These are phyloP conservation scores for Hypsibius dujardini DNA, from an alignment of 1,140 invertebrate genomes.

Conservation along the genomic window DNA sequence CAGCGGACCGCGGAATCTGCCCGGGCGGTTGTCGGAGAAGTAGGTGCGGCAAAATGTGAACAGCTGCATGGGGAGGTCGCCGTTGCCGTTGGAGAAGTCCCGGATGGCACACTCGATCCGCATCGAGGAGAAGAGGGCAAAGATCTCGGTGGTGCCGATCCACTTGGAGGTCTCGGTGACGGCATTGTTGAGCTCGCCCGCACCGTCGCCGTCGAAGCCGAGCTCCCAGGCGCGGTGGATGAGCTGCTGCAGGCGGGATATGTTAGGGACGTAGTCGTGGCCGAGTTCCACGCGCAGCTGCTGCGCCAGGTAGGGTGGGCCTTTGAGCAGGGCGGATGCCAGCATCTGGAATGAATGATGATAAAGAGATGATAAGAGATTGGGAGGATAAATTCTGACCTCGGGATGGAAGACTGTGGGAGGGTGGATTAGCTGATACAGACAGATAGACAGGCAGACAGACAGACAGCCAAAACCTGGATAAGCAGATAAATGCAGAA, in stretches of 20 bases:
- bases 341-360: conserved; percentile 8
- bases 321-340: neutral
- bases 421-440: no score
- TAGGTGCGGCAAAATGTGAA: neutral
- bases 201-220: neutral
- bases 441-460: no score
- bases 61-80: neutral
- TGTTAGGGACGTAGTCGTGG: neutral
- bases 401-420: no score
- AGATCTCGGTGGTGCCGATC: conserved; percentile 5
- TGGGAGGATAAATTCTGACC: no score
- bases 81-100: neutral
- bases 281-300: neutral
- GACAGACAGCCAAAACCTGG: no score
- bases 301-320: neutral
- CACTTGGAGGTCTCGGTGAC: conserved; percentile 6
- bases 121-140: neutral
- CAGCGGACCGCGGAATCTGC: neutral
- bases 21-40: neutral
- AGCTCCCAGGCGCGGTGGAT: neutral
- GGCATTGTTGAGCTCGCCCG: neutral
- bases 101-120: neutral
- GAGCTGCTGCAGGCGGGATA: neutral
- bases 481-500: no score
- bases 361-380: no score